phyloP scores from a whole-genome alignment of 2,113 vertebrate species.

The Albula goreensis region DNA sequence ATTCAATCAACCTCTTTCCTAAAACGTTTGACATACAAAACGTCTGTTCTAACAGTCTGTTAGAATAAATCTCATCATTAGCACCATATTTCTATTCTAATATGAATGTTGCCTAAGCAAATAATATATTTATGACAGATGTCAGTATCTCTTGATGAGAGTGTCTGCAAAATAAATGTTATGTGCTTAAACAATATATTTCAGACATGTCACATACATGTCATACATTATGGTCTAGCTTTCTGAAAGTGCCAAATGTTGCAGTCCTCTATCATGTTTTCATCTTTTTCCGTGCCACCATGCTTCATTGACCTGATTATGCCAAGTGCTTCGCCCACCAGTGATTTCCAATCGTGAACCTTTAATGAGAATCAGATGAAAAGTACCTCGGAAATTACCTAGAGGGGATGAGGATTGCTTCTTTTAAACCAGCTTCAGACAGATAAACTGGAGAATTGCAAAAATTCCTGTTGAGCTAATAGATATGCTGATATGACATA shows the following conservation, averaged over 20 bases:
- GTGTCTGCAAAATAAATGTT: no score
- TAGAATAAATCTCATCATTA: no score
- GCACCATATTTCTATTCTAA: no score
- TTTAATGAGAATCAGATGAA: conserved; percentile 26
- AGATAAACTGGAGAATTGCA: not conserved
- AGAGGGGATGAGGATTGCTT: not conserved
- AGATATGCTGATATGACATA: not conserved
- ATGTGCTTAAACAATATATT: not conserved
- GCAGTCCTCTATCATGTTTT: not conserved
- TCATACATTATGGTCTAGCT: not conserved
- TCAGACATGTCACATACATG: not conserved
- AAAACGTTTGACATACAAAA: no score
- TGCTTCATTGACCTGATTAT: conserved; percentile 1
- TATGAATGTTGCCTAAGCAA: no score
- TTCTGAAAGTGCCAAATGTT: not conserved
- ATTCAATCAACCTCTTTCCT: no score
- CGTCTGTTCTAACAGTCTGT: no score
- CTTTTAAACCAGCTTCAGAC: not conserved
- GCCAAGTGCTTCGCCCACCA: not conserved
- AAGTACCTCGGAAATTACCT: conserved; percentile 13
- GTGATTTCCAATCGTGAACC: conserved; percentile 17
- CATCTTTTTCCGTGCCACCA: not conserved
- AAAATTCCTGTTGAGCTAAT: not conserved
- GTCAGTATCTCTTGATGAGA: no score
- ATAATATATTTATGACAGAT: no score